phyloP scores from a whole-genome alignment of 1,140 invertebrate genomes.

The Sarcophaga bullata region DNA sequence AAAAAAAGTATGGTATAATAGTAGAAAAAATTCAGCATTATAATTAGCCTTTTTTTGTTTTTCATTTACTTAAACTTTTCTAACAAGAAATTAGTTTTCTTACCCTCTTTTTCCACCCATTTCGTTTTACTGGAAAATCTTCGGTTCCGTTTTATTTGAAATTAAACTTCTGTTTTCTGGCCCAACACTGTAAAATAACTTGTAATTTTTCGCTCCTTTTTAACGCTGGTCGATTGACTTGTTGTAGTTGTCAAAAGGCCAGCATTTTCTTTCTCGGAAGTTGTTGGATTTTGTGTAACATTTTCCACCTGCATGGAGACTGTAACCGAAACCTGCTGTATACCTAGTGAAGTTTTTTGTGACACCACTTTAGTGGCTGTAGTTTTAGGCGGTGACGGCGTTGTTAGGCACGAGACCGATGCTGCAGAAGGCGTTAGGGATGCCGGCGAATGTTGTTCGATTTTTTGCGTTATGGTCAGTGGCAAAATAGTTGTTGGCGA shows the following conservation, averaged over 20 bases:
- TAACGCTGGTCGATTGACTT: neutral
- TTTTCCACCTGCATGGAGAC: conserved; percentile 61
- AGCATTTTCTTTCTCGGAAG: conserved; percentile 42
- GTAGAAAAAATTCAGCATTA: no score
- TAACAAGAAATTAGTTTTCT: neutral
- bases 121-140: neutral
- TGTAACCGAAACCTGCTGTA: conserved; percentile 56
- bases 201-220: conserved; percentile 58
- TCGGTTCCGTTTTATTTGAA: neutral
- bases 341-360: conserved; percentile 18
- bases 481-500: neutral
- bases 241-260: neutral
- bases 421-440: neutral
- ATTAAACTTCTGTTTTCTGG: conserved; percentile 59
- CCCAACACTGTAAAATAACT: conserved; percentile 62
- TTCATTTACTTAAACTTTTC: neutral
- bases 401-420: neutral
- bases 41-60: neutral
- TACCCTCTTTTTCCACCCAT: neutral
- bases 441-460: neutral
- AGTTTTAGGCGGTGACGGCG: neutral
- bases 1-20: no score
- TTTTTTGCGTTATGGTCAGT: conserved; percentile 5
- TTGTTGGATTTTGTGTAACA: conserved; percentile 41
- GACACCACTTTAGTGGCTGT: conserved; percentile 13